Evolutionary conservation across 2,113 vertebrate genomes (phyloP), one percentile per base, ranked within the genome.

Genomic region (Formicarius rufipectus): DNA sequence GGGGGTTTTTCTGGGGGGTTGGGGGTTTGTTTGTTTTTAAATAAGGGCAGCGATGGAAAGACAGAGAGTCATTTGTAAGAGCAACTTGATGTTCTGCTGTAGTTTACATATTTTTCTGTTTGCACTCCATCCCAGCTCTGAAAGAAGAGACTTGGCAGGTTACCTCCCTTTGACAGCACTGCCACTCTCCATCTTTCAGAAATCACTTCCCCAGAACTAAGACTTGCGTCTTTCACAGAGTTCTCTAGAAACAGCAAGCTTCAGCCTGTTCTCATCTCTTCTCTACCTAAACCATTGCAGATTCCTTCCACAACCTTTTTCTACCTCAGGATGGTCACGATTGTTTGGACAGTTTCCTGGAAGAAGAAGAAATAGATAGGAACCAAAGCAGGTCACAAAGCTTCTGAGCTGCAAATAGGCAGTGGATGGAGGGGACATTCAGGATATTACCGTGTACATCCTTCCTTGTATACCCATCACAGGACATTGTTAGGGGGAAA

Each of bases 31-130:
- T 12, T 35, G 33, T 50, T 75, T n/a, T 2, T 20, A 18, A 42
- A 35, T 22, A 69, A 55, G 7, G 6, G 10, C 9, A 49, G 23
- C 40, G 20, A 66, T 49, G 25, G 59, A 47, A 77, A 14, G 33
- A 87, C 75, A 10, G 7, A 66, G 6, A 80, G 3, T 28, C 6
- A 35, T 53, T 77, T 39, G 3, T 74, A 50, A 84, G 4, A 33
- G 30, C 20, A 81, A 8, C 25, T 47, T 82, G 44, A 69, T 0
- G 0, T 14, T 84, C 22, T 59, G 23, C 33, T 2, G 0, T 42
- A n/a, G 37, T 69, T 86, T 59, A 39, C 7, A 12, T 12, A 12
- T 71, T 63, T 67, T 16, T 59, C 21, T 78, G 39, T 68, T 78
- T 60, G 17, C 7, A 6, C 1, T 75, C 30, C 33, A 27, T 31